Evolutionary conservation across 2,888 invertebrate species (phyloP).

Genomic region (Steromphala cineraria): DNA sequence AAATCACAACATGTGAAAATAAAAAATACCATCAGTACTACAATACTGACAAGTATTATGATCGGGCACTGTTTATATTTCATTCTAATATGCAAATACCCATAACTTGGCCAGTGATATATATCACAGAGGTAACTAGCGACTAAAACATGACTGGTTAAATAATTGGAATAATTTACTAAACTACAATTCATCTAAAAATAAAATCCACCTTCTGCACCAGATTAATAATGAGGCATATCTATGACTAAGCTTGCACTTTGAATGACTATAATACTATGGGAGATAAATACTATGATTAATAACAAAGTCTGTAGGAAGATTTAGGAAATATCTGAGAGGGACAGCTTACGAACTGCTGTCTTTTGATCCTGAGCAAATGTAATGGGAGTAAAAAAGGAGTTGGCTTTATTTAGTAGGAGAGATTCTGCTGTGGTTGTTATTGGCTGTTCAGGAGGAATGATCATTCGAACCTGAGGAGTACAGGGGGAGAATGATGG

Average conservation of each 20-base stretch:
- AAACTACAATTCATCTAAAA: neutral
- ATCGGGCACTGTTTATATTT: no score
- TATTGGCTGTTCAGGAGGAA: neutral
- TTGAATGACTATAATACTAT: neutral
- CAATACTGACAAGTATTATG: neutral
- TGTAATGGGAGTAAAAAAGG: neutral
- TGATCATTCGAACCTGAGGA: constrained; percentile 5
- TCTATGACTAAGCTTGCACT: neutral
- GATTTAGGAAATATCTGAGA: neutral
- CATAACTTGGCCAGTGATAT: neutral
- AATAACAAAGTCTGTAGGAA: neutral
- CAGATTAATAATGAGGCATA: neutral
- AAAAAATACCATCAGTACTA: neutral
- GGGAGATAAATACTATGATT: neutral
- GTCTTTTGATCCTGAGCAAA: neutral
- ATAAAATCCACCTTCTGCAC: neutral
- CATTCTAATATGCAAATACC: no score
- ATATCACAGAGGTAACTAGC: constrained; percentile 9
- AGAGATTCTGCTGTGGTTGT: neutral
- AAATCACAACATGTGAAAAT: neutral
- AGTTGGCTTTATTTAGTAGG: neutral
- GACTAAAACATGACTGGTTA: constrained; percentile 1
- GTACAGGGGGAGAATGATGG: neutral
- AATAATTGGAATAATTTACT: constrained; percentile 17
- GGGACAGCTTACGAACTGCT: neutral